These are phyloP conservation scores for Brachyopa scutellaris DNA, from an alignment of 2,888 invertebrate species.

Conservation along the genomic window DNA sequence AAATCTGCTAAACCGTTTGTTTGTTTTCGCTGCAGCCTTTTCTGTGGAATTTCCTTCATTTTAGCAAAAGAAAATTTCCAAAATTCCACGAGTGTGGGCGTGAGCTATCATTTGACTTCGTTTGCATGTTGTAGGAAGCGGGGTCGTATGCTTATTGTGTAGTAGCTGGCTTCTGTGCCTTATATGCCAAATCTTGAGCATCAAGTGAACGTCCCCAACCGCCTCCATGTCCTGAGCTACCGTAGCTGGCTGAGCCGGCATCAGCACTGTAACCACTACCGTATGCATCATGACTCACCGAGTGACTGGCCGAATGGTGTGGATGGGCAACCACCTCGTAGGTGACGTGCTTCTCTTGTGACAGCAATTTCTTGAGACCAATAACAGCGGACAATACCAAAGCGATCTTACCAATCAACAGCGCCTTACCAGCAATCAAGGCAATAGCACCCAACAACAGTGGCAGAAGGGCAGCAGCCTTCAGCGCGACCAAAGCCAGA, in stretches of 20 bases:
- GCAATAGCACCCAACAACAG: conserved; percentile 91
- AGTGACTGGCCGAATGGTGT: conserved; percentile 88
- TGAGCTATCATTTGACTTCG: conserved; percentile 47
- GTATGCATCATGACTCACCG: conserved; percentile 86
- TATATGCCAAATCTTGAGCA: conserved; percentile 90
- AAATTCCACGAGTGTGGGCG: conserved; percentile 15
- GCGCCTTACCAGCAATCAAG: conserved; percentile 92
- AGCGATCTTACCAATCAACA: conserved; percentile 92
- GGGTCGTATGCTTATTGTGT: conserved; percentile 32
- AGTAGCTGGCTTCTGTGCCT: conserved; percentile 86
- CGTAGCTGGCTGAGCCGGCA: conserved; percentile 84
- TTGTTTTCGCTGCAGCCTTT: conserved; percentile 20
- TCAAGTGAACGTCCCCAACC: conserved; percentile 90
- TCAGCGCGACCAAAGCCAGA: conserved; percentile 88
- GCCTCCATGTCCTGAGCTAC: conserved; percentile 86
- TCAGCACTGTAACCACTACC: conserved; percentile 84
- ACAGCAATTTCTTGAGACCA: conserved; percentile 91
- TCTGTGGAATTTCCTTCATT: conserved; percentile 26
- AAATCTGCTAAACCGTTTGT: conserved; percentile 48
- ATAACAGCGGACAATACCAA: conserved; percentile 92
- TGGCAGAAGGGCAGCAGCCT: conserved; percentile 90
- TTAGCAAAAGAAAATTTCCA: conserved; percentile 62
- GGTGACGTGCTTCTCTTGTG: conserved; percentile 92
- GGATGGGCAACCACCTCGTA: conserved; percentile 94
- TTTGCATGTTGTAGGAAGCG: not conserved